These are phyloP conservation scores for Galerucella nymphaeae DNA, from an alignment of 2,888 invertebrate species.

Conservation along the genomic window DNA sequence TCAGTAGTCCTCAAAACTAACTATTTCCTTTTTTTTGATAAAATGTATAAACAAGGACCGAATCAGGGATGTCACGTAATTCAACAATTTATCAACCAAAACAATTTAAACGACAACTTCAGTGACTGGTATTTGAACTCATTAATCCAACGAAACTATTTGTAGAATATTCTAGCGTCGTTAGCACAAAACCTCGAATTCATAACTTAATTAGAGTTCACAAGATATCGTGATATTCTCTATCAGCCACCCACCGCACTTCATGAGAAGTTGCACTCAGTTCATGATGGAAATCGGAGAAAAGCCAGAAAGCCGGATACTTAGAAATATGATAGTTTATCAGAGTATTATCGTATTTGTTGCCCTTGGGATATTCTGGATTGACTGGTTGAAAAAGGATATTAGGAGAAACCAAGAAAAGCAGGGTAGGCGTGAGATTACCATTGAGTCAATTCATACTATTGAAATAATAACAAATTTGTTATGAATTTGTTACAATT, in stretches of 20 bases:
- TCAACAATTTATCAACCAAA: background rate
- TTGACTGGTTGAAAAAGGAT: conserved; percentile 13
- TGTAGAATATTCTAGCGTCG: background rate
- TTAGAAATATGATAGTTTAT: conserved; percentile 53
- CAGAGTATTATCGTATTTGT: conserved; percentile 44
- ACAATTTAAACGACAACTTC: background rate
- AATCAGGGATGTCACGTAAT: no score
- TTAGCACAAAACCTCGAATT: conserved; percentile 2
- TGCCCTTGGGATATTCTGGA: conserved; percentile 25
- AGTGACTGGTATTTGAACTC: background rate
- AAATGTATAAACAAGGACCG: no score
- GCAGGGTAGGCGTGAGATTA: background rate
- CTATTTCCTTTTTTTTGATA: no score
- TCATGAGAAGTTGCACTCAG: conserved; percentile 17
- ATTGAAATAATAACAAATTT: no score
- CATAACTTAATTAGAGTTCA: background rate
- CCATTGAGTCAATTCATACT: background rate
- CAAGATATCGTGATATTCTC: background rate
- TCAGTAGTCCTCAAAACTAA: no score
- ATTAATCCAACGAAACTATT: background rate
- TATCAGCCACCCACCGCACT: background rate
- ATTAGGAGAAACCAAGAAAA: background rate
- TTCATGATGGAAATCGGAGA: conserved; percentile 36
- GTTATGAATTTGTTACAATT: no score
- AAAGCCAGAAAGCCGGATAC: conserved; percentile 41